Evolutionary conservation across 2,113 vertebrate genomes (phyloP).

Genomic region (Nematolebias whitei): DNA sequence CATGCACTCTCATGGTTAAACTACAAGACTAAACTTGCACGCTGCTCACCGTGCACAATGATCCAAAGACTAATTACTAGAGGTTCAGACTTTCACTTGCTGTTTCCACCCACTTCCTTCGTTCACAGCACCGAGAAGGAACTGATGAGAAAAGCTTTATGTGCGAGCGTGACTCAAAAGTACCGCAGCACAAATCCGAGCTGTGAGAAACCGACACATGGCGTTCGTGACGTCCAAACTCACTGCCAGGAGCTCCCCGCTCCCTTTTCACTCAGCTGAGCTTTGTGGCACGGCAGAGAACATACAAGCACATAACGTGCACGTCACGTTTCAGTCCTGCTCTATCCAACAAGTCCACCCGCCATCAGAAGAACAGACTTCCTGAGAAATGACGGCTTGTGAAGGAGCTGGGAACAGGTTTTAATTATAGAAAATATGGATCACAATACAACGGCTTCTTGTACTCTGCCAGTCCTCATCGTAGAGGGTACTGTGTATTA

Average conservation of each 20-base stretch:
- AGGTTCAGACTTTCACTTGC: slow-evolving; percentile 17
- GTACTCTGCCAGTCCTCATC: too few relatives aligned
- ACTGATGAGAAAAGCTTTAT: slow-evolving; percentile 24
- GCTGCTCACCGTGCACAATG: neutral
- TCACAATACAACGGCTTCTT: too few relatives aligned
- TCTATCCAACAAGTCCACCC: slow-evolving; percentile 17
- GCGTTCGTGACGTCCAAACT: slow-evolving; percentile 29
- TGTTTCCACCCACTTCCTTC: slow-evolving; percentile 12
- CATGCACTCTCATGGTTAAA: slow-evolving; percentile 20
- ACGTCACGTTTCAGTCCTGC: slow-evolving; percentile 6
- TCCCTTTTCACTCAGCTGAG: slow-evolving; percentile 39
- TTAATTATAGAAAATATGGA: neutral
- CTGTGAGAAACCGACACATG: slow-evolving; percentile 50
- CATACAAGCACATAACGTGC: slow-evolving; percentile 25
- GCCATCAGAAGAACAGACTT: slow-evolving; percentile 39
- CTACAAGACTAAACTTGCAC: slow-evolving; percentile 30
- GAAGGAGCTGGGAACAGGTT: neutral
- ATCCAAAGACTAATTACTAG: neutral
- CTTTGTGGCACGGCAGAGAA: slow-evolving; percentile 35
- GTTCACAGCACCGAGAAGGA: slow-evolving; percentile 13
- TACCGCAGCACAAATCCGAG: slow-evolving; percentile 29
- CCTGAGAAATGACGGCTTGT: slow-evolving; percentile 20
- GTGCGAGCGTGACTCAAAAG: slow-evolving; percentile 29
- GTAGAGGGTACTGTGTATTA: too few relatives aligned
- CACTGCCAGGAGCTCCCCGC: slow-evolving; percentile 40